These are phyloP conservation scores for Australoheros scitulus DNA, from an alignment of 2,113 vertebrate species.

Conservation along the genomic window DNA sequence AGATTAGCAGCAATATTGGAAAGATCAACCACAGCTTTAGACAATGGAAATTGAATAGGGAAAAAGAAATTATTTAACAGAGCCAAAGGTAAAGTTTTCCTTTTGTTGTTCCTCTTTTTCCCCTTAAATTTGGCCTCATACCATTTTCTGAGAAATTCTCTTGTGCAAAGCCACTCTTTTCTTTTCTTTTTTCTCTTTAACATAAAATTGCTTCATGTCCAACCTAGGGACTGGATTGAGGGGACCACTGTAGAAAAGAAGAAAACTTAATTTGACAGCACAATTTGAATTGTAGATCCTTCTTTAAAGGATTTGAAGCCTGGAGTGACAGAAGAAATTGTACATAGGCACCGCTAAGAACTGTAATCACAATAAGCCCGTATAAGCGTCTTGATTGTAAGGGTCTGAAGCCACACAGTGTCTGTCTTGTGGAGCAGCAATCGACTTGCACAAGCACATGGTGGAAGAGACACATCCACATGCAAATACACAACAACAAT, in stretches of 20 bases:
- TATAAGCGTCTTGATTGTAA: conserved; percentile 16
- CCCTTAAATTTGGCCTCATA: conserved; percentile 49
- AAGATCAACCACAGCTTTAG: conserved; percentile 59
- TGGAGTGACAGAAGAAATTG: conserved; percentile 9
- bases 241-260: conserved; percentile 33
- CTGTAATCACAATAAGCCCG: conserved; percentile 6
- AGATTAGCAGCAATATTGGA: conserved; percentile 73
- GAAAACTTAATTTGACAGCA: conserved; percentile 38
- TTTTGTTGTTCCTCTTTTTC: conserved; percentile 36
- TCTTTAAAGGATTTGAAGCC: conserved; percentile 23
- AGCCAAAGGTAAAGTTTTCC: conserved; percentile 67
- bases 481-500: conserved; percentile 20
- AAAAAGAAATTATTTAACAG: conserved; percentile 64
- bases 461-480: background rate
- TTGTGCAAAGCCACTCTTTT: conserved; percentile 14
- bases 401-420: background rate
- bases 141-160: conserved; percentile 56
- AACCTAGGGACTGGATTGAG: conserved; percentile 49
- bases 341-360: conserved; percentile 7
- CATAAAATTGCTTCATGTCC: conserved; percentile 53
- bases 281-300: conserved; percentile 37
- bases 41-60: conserved; percentile 62
- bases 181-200: conserved; percentile 49
- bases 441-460: background rate
- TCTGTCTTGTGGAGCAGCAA: conserved; percentile 1